phyloP scores from a whole-genome alignment of 2,113 vertebrate species.

The Sisor rabdophorus region DNA sequence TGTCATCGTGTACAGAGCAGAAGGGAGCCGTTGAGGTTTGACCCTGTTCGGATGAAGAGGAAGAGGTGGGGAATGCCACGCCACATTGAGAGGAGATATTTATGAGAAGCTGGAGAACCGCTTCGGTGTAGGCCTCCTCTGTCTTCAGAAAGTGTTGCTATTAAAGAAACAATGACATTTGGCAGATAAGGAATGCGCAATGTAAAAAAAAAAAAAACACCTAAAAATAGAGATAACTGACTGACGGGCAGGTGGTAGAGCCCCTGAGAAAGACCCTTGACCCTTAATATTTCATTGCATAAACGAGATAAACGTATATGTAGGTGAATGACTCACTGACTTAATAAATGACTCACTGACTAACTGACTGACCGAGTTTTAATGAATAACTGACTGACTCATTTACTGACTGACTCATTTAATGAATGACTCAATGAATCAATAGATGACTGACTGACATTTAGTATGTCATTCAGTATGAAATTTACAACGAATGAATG shows the following conservation, averaged over 20 bases:
- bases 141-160: slow-evolving; percentile 74
- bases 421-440: too few species aligned
- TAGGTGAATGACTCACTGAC: too few species aligned
- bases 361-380: too few species aligned
- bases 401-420: too few species aligned
- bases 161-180: slow-evolving; percentile 36
- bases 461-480: too few species aligned
- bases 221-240: background rate
- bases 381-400: too few species aligned
- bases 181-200: background rate
- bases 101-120: slow-evolving; percentile 79
- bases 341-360: background rate
- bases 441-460: too few species aligned
- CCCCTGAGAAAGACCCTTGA: too few species aligned
- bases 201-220: background rate
- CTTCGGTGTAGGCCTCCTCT: slow-evolving; percentile 78
- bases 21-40: slow-evolving; percentile 67
- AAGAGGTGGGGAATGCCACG: slow-evolving; percentile 74
- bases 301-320: too few species aligned
- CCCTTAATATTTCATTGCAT: too few species aligned
- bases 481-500: too few species aligned
- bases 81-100: slow-evolving; percentile 80
- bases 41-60: slow-evolving; percentile 53
- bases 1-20: slow-evolving; percentile 77
- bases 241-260: too few species aligned